Base-by-base conservation (phyloP, 1,140 invertebrate genomes). In the Hycleus phaleratus region DNA sequence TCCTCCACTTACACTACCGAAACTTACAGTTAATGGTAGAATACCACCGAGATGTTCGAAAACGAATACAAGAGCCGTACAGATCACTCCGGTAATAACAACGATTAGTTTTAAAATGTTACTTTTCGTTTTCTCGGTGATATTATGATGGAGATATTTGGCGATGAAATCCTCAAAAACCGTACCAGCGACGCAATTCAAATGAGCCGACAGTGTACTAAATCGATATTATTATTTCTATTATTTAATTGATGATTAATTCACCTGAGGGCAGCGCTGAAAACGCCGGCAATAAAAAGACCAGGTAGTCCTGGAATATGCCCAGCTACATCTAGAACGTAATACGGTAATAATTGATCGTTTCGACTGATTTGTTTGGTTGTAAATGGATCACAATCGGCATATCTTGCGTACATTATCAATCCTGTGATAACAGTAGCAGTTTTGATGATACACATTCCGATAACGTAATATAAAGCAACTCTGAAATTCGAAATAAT, bases 341-440 rank as follows among this genome's bases (percentile, higher is more conserved):
- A 81, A 46, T 74, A 73, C 3, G 79, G 79, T 12, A 81, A 66
- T 3, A 82, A 60, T 71, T 82, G 72, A 64, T 75, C 75, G 48
- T 63, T 62, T 47, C 74, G 77, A 48, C 62, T 42, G 1, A 79
- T 69, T 70, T 80, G 78, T 62, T 80, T 75, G 5, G 78, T 77
- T 12, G 72, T 63, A 26, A 89, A 69, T 0, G 87, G 87, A 74
- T 90, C 87, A 70, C 88, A 90, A 11, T 83, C 75, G 40, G 79
- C 72, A 69, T 88, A 90, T n/a, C 81, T 78, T 0, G 84, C 85
- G 64, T 82, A 90, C 61, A 90, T 82, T 2, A 88, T 80, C n/a
- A 90, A 76, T n/a, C 88, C 88, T 9, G 77, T 82, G 38, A 82
- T 77, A 49, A 78, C 77, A 59, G 69, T 51, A 32, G 78, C 50